A percentile compares a stretch with the other conserved stretches of the same genome.
Conservation (phyloP, 2,888 invertebrate genomes). For the Pandemis corylana region DNA sequence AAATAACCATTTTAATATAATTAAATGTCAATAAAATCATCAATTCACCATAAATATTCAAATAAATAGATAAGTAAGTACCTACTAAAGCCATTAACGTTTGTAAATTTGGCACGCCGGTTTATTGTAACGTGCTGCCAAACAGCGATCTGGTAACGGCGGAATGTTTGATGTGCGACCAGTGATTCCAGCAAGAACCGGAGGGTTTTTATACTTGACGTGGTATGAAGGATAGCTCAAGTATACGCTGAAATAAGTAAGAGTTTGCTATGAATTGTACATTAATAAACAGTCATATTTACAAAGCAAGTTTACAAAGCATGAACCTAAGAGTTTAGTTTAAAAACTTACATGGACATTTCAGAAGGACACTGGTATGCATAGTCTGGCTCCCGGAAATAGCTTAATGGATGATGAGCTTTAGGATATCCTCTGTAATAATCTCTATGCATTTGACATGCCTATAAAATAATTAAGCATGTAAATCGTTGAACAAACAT, state of each 20-base stretch:
- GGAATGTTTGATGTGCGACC: constrained; percentile 72
- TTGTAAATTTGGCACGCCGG: constrained; percentile 72
- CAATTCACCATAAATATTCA: background rate
- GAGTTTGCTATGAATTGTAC: background rate
- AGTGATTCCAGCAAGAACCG: constrained; percentile 73
- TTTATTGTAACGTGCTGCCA: constrained; percentile 80
- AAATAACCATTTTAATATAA: background rate
- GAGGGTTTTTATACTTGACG: constrained; percentile 82
- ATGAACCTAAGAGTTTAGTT: background rate
- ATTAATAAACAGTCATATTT: background rate
- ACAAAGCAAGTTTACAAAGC: too few species aligned
- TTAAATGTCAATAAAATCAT: too few species aligned
- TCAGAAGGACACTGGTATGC: constrained; percentile 82
- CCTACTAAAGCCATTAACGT: constrained; percentile 53
- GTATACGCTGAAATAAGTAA: constrained; percentile 70
- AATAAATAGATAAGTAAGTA: background rate
- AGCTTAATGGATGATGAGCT: constrained; percentile 81
- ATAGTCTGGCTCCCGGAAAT: constrained; percentile 77
- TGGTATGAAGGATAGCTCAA: constrained; percentile 80
- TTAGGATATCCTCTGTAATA: constrained; percentile 85
- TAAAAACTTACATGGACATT: constrained; percentile 65
- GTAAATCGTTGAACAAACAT: background rate
- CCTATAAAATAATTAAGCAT: constrained; percentile 59
- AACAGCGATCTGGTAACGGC: constrained; percentile 76
- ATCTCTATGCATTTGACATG: constrained; percentile 84